Evolutionary conservation across 2,797 vertebrate genomes (phyloP), one percentile per base, ranked within the genome.

Genomic region (Glyptemys insculpta): DNA sequence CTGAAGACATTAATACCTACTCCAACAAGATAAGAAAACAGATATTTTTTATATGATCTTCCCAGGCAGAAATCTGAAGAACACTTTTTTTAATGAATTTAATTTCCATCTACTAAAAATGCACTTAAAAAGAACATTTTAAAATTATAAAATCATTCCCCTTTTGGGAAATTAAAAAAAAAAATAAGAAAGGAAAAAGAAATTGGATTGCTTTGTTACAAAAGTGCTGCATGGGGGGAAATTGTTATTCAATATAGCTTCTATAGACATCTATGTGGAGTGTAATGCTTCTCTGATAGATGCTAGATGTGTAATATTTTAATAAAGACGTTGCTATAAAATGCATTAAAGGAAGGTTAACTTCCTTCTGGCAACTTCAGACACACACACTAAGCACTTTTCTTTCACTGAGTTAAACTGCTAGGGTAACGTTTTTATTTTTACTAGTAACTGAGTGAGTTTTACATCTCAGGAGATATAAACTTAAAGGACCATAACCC

Each of bases 191-290:
- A 12, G 2, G 5, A 3, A 5, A 74, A 29, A 80, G 85, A 8
- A 50, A 62, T 12, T 34, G 12, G 41, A 16, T 56, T 37, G 52
- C 23, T 47, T 5, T 89, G 59, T 78, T 44, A 3, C 87, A 79
- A 54, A 76, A 86, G 68, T 31, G 62, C 87, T 9, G 52, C 1
- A 2, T 56, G 25, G 10, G 14, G 16, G 7, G 85, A 88, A 79
- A 12, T 44, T 86, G 3, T 21, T 78, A 85, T 79, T 93, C 59
- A 95, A 82, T 79, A 94, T 87, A 86, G 6, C 41, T 95, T 59
- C 81, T 89, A 34, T 37, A 87, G 34, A 84, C 12, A 15, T 57
- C 31, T 93, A 49, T 50, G 44, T 5, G 72, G 83, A 92, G 27
- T 8, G 6, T 86, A 57, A 21, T 8, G 81, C 11, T 82, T 93